Base-by-base conservation (phyloP, 2,888 invertebrate genomes). In the Halocaridina rubra region DNA sequence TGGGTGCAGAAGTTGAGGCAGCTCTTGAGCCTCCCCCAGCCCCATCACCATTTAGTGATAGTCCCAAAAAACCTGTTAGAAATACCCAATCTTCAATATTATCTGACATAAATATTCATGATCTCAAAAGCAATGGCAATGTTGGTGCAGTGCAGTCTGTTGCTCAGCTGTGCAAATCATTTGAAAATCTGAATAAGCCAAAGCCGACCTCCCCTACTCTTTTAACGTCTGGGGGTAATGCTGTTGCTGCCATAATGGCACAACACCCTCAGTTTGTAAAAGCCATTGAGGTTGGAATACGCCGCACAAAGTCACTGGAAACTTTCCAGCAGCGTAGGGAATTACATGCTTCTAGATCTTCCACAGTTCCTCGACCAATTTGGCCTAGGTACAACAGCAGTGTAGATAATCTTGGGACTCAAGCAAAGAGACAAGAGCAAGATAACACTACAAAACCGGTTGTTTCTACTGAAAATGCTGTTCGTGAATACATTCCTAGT, bases 211-310 rank as follows among this genome's bases (percentile, higher is more conserved):
- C 8, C 27, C 22, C 19, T 10, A 13, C 5, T 4, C 7, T 59
- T 22, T 3, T 39, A 57, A 16, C 32, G 1, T 19, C 33, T 24
- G 59, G 72, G 1, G 39, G 59, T 2, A 59, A 74, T 5, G 16
- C 61, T 3, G 27, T 69, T 13, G 84, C 78, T n/a, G 29, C 74
- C n/a, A 59, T 85, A 16, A 53, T 81, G 13, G 24, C 77, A 5
- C 46, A 72, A 16, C 72, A 87, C 32, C 77, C 87, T 13, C 57
- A 75, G 29, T 87, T 69, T 59, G 85, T 85, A 7, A 61, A 33
- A 4, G 53, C 67, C 27, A 81, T 87, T 13, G 69, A 80, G 7
- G 61, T 87, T 27, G 82, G 81, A 16, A n/a, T 84, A 64, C 71
- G 84, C 13, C 71, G 84, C 1, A 53, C 78, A 19, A 57, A 46